Conservation (phyloP, 2,888 invertebrate genomes). For the Cancer borealis region DNA sequence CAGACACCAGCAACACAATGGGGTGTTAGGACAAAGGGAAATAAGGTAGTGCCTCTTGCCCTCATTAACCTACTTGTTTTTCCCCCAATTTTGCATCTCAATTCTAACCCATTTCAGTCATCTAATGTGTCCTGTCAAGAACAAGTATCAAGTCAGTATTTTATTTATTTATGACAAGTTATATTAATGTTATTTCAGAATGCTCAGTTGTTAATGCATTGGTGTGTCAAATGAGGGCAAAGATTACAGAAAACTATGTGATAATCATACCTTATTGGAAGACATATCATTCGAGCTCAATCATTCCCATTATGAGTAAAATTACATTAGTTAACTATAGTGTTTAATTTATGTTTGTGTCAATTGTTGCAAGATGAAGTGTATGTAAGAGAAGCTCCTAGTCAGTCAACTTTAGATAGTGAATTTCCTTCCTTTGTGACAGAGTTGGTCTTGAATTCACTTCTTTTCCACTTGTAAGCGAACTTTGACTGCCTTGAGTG, state of each 20-base stretch:
- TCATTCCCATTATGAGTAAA: background rate
- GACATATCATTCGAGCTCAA: conserved; percentile 41
- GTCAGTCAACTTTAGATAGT: background rate
- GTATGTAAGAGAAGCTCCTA: background rate
- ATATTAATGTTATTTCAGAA: background rate
- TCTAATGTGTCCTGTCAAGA: background rate
- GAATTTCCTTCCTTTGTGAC: background rate
- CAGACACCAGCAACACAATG: background rate
- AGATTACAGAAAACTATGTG: background rate
- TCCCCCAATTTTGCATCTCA: too few species aligned
- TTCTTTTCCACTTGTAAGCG: background rate
- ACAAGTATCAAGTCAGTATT: background rate
- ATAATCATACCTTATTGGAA: background rate
- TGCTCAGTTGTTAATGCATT: background rate
- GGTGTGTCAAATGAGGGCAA: conserved; percentile 4
- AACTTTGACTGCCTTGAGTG: conserved; percentile 29
- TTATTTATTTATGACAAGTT: background rate
- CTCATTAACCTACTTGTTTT: background rate
- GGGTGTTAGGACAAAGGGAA: background rate
- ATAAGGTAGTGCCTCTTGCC: background rate
- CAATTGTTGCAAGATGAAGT: background rate
- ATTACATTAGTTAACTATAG: background rate
- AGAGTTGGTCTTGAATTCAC: background rate
- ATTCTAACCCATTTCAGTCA: background rate
- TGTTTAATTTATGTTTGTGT: background rate